These are phyloP conservation scores for fruit fly (Drosophila melanogaster) DNA, from an alignment of 1,140 invertebrate genomes.

Conservation along the genomic window DNA sequence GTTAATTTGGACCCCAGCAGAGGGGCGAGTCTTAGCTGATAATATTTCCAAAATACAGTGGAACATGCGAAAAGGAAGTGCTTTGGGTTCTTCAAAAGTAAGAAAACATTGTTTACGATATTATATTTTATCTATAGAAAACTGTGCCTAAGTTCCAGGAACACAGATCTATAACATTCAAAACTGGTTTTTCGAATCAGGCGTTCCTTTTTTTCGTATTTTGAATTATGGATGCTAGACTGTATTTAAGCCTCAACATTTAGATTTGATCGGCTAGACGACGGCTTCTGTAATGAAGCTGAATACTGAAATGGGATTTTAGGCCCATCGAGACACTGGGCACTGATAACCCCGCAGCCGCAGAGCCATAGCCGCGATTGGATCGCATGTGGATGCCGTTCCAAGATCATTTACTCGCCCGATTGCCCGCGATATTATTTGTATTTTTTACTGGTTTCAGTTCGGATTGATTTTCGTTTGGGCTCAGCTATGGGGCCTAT, in stretches of 20 bases:
- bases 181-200: background rate
- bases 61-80: background rate
- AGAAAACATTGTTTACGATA: too few relatives aligned
- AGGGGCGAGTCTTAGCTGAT: constrained; percentile 15
- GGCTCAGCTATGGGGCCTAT: constrained; percentile 42
- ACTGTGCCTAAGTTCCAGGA: too few relatives aligned
- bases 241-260: constrained; percentile 13
- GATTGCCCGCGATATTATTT: constrained; percentile 50
- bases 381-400: constrained; percentile 64
- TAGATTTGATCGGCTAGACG: constrained; percentile 25
- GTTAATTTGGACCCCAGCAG: constrained; percentile 50
- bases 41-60: constrained; percentile 19
- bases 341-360: constrained; percentile 63
- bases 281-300: constrained; percentile 22
- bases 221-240: background rate
- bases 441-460: constrained; percentile 60
- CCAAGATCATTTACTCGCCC: constrained; percentile 50
- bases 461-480: constrained; percentile 54
- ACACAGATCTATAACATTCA: too few relatives aligned
- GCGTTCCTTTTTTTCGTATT: too few relatives aligned
- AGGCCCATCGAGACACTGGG: constrained; percentile 31
- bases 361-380: constrained; percentile 30
- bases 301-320: constrained; percentile 32
- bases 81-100: too few relatives aligned
- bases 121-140: too few relatives aligned